A percentile compares a stretch with the other conserved stretches of the same genome.
These are phyloP conservation scores for Chloromyia formosa DNA, from an alignment of 2,888 invertebrate species.

Conservation along the genomic window DNA sequence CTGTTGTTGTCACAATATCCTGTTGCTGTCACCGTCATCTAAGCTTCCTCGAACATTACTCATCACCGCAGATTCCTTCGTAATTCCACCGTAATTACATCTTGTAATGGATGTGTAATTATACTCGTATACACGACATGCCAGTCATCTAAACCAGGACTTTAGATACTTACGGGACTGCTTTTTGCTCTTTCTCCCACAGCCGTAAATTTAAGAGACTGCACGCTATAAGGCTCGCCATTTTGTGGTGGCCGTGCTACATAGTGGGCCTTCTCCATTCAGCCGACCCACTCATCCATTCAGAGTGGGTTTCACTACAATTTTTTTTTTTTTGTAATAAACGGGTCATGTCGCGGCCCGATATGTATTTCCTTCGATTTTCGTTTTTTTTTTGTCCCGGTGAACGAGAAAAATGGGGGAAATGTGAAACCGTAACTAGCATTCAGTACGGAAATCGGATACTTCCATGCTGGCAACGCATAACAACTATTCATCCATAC, in stretches of 20 bases:
- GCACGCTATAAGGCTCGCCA: too few relatives aligned
- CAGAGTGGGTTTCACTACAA: constrained; percentile 15
- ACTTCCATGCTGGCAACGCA: constrained; percentile 34
- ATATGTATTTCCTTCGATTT: too few relatives aligned
- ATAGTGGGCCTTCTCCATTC: too few relatives aligned
- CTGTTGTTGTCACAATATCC: too few relatives aligned
- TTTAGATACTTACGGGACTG: too few relatives aligned
- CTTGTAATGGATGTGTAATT: constrained; percentile 31
- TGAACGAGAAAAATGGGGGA: not conserved
- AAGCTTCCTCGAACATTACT: not conserved
- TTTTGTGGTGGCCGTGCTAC: too few relatives aligned
- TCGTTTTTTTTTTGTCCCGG: not conserved
- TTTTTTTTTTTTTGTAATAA: constrained; percentile 34
- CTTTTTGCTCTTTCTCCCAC: too few relatives aligned
- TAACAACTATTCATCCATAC: constrained; percentile 14
- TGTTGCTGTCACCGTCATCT: too few relatives aligned
- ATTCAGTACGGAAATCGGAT: constrained; percentile 40
- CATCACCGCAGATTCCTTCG: constrained; percentile 8
- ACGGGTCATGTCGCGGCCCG: constrained; percentile 24
- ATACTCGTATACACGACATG: constrained; percentile 9
- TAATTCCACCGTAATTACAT: constrained; percentile 28
- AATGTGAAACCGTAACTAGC: constrained; percentile 42
- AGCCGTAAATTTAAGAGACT: too few relatives aligned
- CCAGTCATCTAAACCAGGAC: not conserved
- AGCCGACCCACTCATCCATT: not conserved